Conservation (phyloP, 2,113 vertebrate species). For the Mystacornis crossleyi region DNA sequence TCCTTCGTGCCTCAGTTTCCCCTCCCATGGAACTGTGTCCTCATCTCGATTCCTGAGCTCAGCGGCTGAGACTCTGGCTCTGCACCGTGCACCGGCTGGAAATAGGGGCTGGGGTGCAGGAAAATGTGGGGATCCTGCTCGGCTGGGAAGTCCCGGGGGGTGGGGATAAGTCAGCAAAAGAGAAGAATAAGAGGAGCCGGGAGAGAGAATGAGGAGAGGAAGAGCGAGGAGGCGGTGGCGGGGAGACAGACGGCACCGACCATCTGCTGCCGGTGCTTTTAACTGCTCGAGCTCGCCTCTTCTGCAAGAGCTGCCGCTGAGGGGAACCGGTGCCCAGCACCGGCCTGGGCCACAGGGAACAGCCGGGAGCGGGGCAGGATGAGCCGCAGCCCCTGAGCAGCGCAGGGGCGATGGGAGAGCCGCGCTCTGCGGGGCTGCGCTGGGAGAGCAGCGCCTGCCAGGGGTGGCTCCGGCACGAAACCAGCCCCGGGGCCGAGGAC, state of each 20-base stretch:
- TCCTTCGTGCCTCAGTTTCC: neutral
- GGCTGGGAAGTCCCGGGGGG: neutral
- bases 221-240: neutral
- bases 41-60: neutral
- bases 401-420: fast-evolving
- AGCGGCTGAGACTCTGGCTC: neutral
- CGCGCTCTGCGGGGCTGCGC: neutral
- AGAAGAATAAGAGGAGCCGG: neutral
- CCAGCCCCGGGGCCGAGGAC: fast-evolving
- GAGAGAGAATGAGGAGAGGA: neutral
- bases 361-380: fast-evolving
- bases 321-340: neutral
- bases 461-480: neutral
- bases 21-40: fast-evolving
- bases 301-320: neutral
- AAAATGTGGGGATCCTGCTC: neutral
- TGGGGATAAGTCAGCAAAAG: neutral
- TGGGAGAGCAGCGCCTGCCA: neutral
- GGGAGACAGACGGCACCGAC: neutral
- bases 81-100: neutral
- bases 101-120: neutral
- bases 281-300: neutral
- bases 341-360: neutral
- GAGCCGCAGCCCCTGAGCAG: neutral
- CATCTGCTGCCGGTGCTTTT: conserved; percentile 2